Evolutionary conservation across 1,140 invertebrate species (phyloP).

Genomic region (Leptopilina clavipes): DNA sequence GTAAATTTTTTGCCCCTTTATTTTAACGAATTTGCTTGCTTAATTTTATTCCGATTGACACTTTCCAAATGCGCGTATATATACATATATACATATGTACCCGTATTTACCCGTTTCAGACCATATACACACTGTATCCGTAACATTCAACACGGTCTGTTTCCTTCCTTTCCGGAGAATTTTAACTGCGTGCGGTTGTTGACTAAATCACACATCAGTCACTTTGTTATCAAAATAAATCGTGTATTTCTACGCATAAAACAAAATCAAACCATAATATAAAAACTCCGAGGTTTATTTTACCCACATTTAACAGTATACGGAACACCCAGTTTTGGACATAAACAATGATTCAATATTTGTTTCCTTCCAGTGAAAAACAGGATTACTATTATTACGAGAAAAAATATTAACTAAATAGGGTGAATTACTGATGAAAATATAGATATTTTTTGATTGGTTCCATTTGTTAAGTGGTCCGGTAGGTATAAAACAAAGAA

Average conservation of each 20-base stretch:
- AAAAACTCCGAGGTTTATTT: background rate
- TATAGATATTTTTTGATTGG: background rate
- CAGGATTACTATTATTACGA: too few relatives aligned
- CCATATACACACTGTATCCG: constrained; percentile 1
- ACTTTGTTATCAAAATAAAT: constrained; percentile 21
- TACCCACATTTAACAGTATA: too few relatives aligned
- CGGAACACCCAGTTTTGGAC: too few relatives aligned
- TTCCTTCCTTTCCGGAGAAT: constrained; percentile 30
- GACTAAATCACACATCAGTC: constrained; percentile 8
- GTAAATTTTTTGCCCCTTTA: background rate
- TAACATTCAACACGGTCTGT: constrained; percentile 8
- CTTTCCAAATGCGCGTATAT: background rate
- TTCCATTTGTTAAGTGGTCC: background rate
- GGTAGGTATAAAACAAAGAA: background rate
- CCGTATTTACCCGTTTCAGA: constrained; percentile 19
- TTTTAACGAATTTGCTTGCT: constrained; percentile 5
- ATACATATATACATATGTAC: too few relatives aligned
- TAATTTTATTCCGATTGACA: constrained; percentile 15
- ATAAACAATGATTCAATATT: too few relatives aligned
- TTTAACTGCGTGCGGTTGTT: constrained; percentile 1
- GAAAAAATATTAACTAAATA: too few relatives aligned
- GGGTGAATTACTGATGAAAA: too few relatives aligned
- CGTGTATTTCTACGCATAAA: constrained; percentile 5
- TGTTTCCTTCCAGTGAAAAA: too few relatives aligned
- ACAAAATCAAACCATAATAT: background rate